These are phyloP conservation scores for Prietella phreatophila DNA, from an alignment of 2,113 vertebrate genomes.

Conservation along the genomic window DNA sequence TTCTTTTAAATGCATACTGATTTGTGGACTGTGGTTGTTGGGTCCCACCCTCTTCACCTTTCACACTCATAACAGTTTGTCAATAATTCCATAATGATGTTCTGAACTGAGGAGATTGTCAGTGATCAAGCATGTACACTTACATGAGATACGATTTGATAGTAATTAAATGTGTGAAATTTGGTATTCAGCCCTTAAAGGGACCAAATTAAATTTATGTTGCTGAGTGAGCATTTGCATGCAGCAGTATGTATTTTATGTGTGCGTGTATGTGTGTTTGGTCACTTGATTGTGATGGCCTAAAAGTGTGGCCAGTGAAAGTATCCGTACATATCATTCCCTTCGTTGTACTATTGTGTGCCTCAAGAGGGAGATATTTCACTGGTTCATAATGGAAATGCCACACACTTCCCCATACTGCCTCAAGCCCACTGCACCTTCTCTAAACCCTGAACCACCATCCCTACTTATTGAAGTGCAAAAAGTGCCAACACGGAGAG, in stretches of 20 bases:
- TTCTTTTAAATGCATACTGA: not conserved
- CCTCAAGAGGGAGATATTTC: constrained; percentile 28
- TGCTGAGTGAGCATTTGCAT: constrained; percentile 9
- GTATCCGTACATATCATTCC: constrained; percentile 15
- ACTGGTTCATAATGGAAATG: constrained; percentile 46
- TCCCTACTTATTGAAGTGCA: constrained; percentile 61
- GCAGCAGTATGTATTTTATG: constrained; percentile 4
- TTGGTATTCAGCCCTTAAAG: constrained; percentile 21
- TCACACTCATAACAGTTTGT: not conserved
- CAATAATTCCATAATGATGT: not conserved
- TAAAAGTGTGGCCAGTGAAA: constrained; percentile 11
- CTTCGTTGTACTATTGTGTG: constrained; percentile 29
- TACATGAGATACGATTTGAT: not conserved
- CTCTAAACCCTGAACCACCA: not conserved
- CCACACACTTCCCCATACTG: not conserved
- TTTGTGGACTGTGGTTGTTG: constrained; percentile 11
- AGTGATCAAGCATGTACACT: not conserved
- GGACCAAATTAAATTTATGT: constrained; percentile 19
- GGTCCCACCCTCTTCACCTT: not conserved
- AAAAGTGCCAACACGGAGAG: constrained; percentile 72
- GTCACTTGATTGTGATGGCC: constrained; percentile 11
- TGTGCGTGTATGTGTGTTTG: constrained; percentile 25
- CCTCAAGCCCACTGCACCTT: constrained; percentile 20
- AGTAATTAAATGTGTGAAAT: not conserved
- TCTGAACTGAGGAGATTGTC: constrained; percentile 6